phyloP scores from a whole-genome alignment of 1,140 invertebrate genomes.

The Lepidostoma basale region DNA sequence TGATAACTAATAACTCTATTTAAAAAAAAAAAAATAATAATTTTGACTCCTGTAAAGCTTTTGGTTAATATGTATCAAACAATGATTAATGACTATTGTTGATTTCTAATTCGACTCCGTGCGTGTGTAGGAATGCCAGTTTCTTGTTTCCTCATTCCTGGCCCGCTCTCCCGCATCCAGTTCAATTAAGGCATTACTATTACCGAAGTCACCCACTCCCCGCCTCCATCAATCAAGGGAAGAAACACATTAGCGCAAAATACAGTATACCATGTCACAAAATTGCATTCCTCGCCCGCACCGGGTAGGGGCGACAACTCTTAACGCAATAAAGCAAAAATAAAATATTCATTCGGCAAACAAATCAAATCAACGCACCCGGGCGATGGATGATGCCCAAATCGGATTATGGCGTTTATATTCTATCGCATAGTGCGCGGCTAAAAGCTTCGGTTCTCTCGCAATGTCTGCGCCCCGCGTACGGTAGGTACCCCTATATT shows the following conservation, averaged over 20 bases:
- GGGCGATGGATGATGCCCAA: conserved; percentile 44
- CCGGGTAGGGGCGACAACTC: conserved; percentile 19
- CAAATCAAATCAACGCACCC: conserved; percentile 44
- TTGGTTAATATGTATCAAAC: neutral
- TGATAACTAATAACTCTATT: neutral
- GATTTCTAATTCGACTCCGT: neutral
- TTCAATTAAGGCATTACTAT: conserved; percentile 28
- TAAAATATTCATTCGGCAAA: conserved; percentile 46
- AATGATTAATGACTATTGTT: neutral
- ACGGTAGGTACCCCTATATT: conserved; percentile 33
- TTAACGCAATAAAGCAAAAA: conserved; percentile 38
- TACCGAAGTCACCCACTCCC: conserved; percentile 24
- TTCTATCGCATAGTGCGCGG: conserved; percentile 32
- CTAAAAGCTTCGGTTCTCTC: conserved; percentile 34
- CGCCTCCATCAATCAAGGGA: conserved; percentile 37
- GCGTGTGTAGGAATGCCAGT: neutral
- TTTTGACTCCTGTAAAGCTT: neutral
- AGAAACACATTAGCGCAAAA: conserved; percentile 39
- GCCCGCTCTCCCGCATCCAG: conserved; percentile 7
- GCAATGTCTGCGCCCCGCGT: neutral
- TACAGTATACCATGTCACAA: conserved; percentile 36
- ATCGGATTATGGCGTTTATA: conserved; percentile 46
- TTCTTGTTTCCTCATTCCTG: conserved; percentile 4
- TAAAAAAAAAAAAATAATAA: neutral
- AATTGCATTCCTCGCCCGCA: conserved; percentile 35